Conservation (phyloP, 2,888 invertebrate genomes). For the Ennomos quercinarius region DNA sequence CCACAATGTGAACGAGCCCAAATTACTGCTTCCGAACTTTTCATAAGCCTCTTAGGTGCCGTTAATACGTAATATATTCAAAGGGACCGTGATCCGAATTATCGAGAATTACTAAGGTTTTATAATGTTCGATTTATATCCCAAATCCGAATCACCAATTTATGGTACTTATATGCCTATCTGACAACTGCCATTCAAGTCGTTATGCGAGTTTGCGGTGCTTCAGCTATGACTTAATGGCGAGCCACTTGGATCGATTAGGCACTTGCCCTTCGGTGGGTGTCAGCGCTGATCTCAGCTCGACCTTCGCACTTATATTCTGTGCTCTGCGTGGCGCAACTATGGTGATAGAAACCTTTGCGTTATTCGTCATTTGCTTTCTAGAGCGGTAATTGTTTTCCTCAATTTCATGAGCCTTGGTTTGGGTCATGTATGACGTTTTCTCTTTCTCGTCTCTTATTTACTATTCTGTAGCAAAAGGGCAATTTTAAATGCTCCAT, state of each 20-base stretch:
- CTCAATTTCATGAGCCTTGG: too few relatives aligned
- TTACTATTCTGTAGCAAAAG: too few relatives aligned
- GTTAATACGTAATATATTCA: constrained; percentile 42
- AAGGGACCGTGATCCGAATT: constrained; percentile 37
- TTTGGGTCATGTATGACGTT: too few relatives aligned
- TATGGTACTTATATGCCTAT: constrained; percentile 38
- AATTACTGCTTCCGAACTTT: constrained; percentile 36
- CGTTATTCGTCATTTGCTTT: too few relatives aligned
- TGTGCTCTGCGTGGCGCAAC: too few relatives aligned
- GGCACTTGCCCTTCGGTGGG: constrained; percentile 50
- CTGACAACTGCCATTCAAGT: constrained; percentile 51
- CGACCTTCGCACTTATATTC: constrained; percentile 42
- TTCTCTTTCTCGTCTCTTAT: too few relatives aligned
- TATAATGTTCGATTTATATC: constrained; percentile 39
- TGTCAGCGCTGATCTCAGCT: constrained; percentile 51
- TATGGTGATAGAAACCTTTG: too few relatives aligned
- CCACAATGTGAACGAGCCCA: constrained; percentile 14
- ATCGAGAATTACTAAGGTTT: constrained; percentile 35
- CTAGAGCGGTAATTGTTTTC: too few relatives aligned
- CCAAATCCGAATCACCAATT: constrained; percentile 26
- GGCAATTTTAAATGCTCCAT: too few relatives aligned
- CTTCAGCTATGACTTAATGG: constrained; percentile 51
- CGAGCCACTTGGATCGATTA: constrained; percentile 56
- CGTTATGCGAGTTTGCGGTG: constrained; percentile 56
- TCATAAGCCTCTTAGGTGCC: constrained; percentile 45